Base-by-base conservation (phyloP, 2,113 vertebrate genomes). In the Tenebrosternarchus preto region DNA sequence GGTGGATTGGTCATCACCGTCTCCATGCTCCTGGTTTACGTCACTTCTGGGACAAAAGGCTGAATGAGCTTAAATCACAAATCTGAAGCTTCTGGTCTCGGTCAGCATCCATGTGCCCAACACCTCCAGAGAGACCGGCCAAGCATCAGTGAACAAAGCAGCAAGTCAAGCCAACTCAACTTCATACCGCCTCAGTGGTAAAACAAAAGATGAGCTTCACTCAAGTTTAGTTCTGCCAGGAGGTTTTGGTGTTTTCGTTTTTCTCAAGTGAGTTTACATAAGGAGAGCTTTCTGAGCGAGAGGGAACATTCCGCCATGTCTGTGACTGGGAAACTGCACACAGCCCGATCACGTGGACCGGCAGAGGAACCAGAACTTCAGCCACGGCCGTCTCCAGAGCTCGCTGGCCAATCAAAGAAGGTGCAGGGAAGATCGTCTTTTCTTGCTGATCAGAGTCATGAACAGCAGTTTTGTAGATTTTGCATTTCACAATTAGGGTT, bases 251-350 rank as follows among this genome's bases (percentile, higher is more conserved):
- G 15, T 50, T 50, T 50, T 50, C 43, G 15, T 50, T 57, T 77
- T 59, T 11, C 3, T 63, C 11, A n/a, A 16, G 64, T 70, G 57
- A 53, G 55, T 59, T 78, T 61, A 59, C 6, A 60, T 16, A 73
- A 43, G 64, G n/a, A n/a, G n/a, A n/a, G 16, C 68, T 33, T 68
- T 80, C 25, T n/a, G 29, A 76, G 20, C 29, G 68, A 66, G 5
- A 77, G 69, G 31, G 70, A 56, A 74, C 29, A 69, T 69, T 81
- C 55, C 55, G 25, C 1, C 5, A n/a, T 77, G 61, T 67, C 22
- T 53, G 75, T 64, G 27, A 55, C 16, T 31, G 2, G 24, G 36
- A 19, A 67, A 66, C 17, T 27, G 17, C 20, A 43, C 60, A 77
- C 12, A n/a, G 39, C 63, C 68, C 22, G 56, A 71, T 56, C 74